A percentile compares a stretch with the other conserved stretches of the same genome.
Conservation (phyloP, 2,797 vertebrate genomes). For the Pseudochaenichthys georgianus region DNA sequence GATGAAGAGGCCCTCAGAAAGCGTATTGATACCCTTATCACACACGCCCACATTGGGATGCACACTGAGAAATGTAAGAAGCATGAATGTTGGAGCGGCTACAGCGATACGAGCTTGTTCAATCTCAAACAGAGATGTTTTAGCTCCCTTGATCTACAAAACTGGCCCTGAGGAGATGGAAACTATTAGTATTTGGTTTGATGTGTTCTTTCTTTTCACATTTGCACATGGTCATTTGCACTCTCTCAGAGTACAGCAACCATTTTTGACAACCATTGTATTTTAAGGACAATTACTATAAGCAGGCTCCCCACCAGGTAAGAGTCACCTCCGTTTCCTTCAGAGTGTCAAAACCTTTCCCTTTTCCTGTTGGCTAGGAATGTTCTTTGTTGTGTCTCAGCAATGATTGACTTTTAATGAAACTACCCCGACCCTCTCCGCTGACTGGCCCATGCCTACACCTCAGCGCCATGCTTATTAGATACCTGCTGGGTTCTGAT, state of each 20-base stretch:
- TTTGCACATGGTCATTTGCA: conserved; percentile 40
- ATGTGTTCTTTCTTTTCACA: conserved; percentile 24
- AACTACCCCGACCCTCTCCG: conserved; percentile 31
- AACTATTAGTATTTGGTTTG: conserved; percentile 42
- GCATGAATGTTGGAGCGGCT: conserved; percentile 16
- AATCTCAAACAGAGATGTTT: conserved; percentile 43
- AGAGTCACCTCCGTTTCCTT: conserved; percentile 50
- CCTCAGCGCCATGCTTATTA: conserved; percentile 16
- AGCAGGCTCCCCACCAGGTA: conserved; percentile 23
- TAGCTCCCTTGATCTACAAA: conserved; percentile 51
- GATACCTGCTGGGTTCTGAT: conserved; percentile 45
- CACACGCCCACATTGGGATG: conserved; percentile 37
- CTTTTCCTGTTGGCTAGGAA: conserved; percentile 11
- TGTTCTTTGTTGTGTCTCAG: conserved; percentile 25
- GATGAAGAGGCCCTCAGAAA: conserved; percentile 50
- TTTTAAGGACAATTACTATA: conserved; percentile 58
- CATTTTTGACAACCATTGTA: conserved; percentile 40
- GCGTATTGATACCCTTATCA: conserved; percentile 50
- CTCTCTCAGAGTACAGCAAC: conserved; percentile 15
- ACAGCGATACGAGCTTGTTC: conserved; percentile 29
- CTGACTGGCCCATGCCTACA: conserved; percentile 15
- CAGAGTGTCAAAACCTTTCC: conserved; percentile 15
- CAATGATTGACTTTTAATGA: conserved; percentile 30
- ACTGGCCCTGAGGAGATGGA: conserved; percentile 41
- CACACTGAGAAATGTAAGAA: conserved; percentile 37